phyloP scores from a whole-genome alignment of 1,140 invertebrate genomes.

The Pseudobourletiella spinata region DNA sequence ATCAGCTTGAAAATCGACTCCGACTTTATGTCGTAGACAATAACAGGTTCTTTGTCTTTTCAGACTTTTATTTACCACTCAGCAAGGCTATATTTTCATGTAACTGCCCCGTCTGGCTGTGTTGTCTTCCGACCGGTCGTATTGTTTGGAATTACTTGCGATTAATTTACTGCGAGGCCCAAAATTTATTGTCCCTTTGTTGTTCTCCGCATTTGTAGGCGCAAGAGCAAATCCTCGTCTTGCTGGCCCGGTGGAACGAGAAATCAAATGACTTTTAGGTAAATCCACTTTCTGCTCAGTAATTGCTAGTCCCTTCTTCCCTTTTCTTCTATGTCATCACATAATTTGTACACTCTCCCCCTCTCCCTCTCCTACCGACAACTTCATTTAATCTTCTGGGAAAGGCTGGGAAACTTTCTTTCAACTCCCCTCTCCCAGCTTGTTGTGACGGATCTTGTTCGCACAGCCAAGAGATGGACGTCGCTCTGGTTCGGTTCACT shows the following conservation, averaged over 20 bases:
- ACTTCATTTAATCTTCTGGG: no score
- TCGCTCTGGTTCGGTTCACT: no score
- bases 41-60: conserved; percentile 5
- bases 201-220: not conserved
- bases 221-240: conserved; percentile 9
- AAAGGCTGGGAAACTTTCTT: no score
- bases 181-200: not conserved
- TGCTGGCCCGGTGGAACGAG: conserved; percentile 26
- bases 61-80: no score
- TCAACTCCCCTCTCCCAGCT: no score
- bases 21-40: conserved; percentile 19
- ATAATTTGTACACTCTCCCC: no score
- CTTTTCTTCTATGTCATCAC: not conserved
- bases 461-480: no score
- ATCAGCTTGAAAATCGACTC: conserved; percentile 29
- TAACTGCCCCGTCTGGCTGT: not conserved
- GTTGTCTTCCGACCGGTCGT: no score
- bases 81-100: no score
- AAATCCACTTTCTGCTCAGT: not conserved
- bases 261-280: conserved; percentile 25
- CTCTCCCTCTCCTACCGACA: no score
- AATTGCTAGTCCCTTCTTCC: not conserved
- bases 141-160: no score
- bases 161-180: not conserved
- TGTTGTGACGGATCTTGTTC: no score